These are phyloP conservation scores for Drosophila ficusphila DNA, from an alignment of 1,140 invertebrate species.

Conservation along the genomic window DNA sequence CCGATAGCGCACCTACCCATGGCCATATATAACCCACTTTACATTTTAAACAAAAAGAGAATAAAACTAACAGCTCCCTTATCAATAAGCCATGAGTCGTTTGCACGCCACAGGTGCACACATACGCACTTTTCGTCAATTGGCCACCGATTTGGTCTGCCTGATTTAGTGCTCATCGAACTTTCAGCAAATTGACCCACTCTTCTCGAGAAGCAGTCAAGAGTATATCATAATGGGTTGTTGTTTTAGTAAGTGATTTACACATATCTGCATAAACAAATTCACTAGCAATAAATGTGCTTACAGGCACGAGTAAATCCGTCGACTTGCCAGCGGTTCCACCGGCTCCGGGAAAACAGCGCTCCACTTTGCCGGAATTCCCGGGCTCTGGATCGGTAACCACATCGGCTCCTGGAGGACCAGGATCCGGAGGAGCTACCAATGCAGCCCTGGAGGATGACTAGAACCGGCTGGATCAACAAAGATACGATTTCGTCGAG, in stretches of 20 bases:
- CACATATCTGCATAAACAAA: conserved; percentile 8
- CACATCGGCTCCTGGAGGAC: conserved; percentile 14
- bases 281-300: conserved; percentile 1
- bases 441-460: conserved; percentile 62
- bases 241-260: conserved; percentile 64
- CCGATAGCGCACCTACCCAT: conserved; percentile 52
- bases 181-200: conserved; percentile 40
- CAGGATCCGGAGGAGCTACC: conserved; percentile 34
- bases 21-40: conserved; percentile 76
- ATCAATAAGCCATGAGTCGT: conserved; percentile 65
- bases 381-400: conserved; percentile 29
- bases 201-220: conserved; percentile 25
- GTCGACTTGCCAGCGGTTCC: conserved; percentile 72
- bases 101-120: conserved; percentile 50
- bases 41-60: conserved; percentile 69
- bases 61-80: conserved; percentile 65
- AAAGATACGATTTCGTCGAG: conserved; percentile 22
- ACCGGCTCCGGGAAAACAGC: conserved; percentile 49
- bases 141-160: conserved; percentile 75
- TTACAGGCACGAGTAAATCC: conserved; percentile 66
- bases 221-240: conserved; percentile 61
- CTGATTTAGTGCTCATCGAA: conserved; percentile 69
- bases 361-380: conserved; percentile 58
- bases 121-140: conserved; percentile 47
- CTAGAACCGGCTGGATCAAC: neutral